Evolutionary conservation across 2,888 invertebrate genomes (phyloP), one percentile per base, ranked within the genome.

Genomic region (Podabrus alpinus): DNA sequence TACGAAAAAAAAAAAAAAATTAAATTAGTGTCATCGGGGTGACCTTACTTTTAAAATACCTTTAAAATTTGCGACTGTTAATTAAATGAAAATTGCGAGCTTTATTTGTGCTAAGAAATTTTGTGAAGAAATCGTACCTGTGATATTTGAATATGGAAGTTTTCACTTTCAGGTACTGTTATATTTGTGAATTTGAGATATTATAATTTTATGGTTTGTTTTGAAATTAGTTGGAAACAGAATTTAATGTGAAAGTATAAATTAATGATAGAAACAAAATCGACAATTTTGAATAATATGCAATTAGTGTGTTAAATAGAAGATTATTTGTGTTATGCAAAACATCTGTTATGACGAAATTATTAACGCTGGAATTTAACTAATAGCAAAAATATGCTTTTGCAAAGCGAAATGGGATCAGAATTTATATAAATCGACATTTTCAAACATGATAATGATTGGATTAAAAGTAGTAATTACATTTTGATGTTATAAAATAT

Each of bases 291-390:
- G 9, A n/a, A 45, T n/a, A 45, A n/a, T 45, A n/a, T 5, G n/a
- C n/a, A n/a, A 45, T 45, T 45, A 45, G 45, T 45, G 45, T 45
- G 45, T 45, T n/a, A n/a, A 45, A 45, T n/a, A 45, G 9, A n/a
- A 45, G n/a, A 45, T 16, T 16, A 61, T 61, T 61, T 17, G 17
- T 61, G 15, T 64, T 19, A 64, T 19, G 62, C 21, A 45, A n/a
- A 64, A 64, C 62, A 64, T n/a, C 16, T n/a, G 19, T 64, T 64
- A 17, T 64, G 61, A 64, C 62, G 62, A 19, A 19, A 64, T 64
- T 13, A 75, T 72, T 68, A 29, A 70, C 70, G 71, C 16, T 21
- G 19, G 21, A 19, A 59, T 72, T 72, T 72, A 74, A 74, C 74
- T 72, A 25, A 68, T 29, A 29, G 45, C 45, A 45, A 45, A 45